phyloP scores from a whole-genome alignment of 2,888 invertebrate genomes.

The Pterobdella sp. region DNA sequence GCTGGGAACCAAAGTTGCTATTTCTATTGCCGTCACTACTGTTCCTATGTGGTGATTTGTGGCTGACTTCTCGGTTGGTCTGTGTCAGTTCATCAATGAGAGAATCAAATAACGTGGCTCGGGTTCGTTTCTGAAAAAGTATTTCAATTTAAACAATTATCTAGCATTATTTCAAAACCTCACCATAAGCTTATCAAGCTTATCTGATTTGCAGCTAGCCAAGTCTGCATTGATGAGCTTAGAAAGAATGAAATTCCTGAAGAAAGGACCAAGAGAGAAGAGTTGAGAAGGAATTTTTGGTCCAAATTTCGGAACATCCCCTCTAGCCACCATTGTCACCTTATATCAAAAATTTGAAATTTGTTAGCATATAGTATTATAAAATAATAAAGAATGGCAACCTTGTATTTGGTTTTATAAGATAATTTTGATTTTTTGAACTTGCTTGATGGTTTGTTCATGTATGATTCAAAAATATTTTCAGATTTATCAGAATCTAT shows the following conservation, averaged over 20 bases:
- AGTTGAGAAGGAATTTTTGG: background rate
- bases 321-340: background rate
- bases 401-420: no score
- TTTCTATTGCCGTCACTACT: background rate
- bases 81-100: background rate
- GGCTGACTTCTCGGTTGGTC: background rate
- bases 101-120: background rate
- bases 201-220: background rate
- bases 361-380: no score
- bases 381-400: no score
- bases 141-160: background rate
- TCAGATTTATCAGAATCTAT: no score
- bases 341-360: no score
- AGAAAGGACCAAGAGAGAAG: background rate
- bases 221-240: background rate
- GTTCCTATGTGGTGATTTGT: background rate
- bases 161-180: background rate
- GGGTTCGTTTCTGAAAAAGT: background rate
- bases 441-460: no score
- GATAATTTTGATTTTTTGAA: no score
- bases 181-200: background rate
- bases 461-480: no score
- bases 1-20: background rate
- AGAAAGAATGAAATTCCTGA: background rate
- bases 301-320: background rate